A percentile compares a stretch with the other conserved stretches of the same genome.
Conservation (phyloP, 2,888 invertebrate genomes). For the Apodemia duryi region DNA sequence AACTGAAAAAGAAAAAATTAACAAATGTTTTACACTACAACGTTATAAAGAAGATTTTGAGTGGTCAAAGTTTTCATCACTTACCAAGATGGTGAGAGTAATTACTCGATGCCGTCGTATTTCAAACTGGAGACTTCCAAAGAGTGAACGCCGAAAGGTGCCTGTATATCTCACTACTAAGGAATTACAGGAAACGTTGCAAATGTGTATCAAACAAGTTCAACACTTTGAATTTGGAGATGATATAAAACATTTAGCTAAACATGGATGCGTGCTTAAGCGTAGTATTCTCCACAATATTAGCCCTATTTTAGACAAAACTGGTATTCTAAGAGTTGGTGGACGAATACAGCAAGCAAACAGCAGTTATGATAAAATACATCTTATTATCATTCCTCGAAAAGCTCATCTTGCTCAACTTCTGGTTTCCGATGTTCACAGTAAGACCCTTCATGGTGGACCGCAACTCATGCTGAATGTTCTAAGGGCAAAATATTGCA, state of each 20-base stretch:
- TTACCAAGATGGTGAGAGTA: slow-evolving; percentile 1
- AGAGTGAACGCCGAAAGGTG: not conserved
- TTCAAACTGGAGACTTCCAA: too few relatives aligned
- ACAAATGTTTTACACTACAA: not conserved
- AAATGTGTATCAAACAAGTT: not conserved
- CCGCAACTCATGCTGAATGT: too few relatives aligned
- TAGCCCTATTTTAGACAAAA: not conserved
- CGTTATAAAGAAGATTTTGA: too few relatives aligned
- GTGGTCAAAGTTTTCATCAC: too few relatives aligned
- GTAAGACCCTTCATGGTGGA: too few relatives aligned
- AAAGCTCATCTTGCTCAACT: too few relatives aligned
- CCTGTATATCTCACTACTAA: not conserved
- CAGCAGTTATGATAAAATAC: too few relatives aligned
- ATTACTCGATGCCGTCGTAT: not conserved
- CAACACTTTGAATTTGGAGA: not conserved
- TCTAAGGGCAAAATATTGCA: too few relatives aligned
- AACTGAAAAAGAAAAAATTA: not conserved
- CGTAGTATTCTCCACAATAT: too few relatives aligned
- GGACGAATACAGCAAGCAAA: not conserved
- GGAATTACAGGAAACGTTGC: not conserved
- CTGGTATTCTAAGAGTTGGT: not conserved
- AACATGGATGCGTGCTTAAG: too few relatives aligned
- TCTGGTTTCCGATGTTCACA: too few relatives aligned
- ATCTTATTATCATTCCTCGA: too few relatives aligned
- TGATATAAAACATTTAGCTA: not conserved